Evolutionary conservation across 2,113 vertebrate genomes (phyloP), one percentile per base, ranked within the genome.

Genomic region (Hepsetus odoe): DNA sequence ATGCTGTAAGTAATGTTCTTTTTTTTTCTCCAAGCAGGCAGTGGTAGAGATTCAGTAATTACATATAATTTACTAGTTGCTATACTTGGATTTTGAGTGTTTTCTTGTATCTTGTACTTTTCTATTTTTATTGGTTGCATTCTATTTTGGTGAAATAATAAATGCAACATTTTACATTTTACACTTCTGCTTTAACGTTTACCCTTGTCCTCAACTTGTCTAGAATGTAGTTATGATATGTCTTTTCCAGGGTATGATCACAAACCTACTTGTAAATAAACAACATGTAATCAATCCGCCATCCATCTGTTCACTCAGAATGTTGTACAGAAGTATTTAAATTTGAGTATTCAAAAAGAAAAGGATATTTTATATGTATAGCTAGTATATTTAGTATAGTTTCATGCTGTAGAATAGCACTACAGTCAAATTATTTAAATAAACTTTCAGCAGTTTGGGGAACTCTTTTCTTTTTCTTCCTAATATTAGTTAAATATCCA

Each of bases 41-140:
- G 32, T 35, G 18, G 61, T 64, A 7, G 61, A 64, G 38, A 64
- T 20, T 64, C 2, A 20, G 61, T 64, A 64, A 64, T 64, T 64
- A n/a, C 18, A n/a, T 35, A 8, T 10, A 20, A 4, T 64, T 35
- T 64, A 20, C 3, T 20, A 64, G 16, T 64, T 33, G n/a, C 16
- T 35, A 24, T 64, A 32, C 26, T 62, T 62, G 5, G 30, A 16
- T 33, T 33, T 33, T 61, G 58, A 61, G 59, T 62, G 28, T 62
- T 62, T 61, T 30, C n/a, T 22, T 24, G 24, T 58, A 28, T 10
- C 2, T 24, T 51, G 16, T 18, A 10, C 9, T 55, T 55, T 14
- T 3, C 1, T 53, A 22, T 55, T 53, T 24, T 22, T 22, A 24
- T 55, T 13, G 20, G 8, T 7, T 22, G n/a, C 2, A 22, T 11